A percentile compares a stretch with the other conserved stretches of the same genome.
Evolutionary conservation across 2,888 invertebrate species (phyloP).

Genomic region (Philonicus albiceps): DNA sequence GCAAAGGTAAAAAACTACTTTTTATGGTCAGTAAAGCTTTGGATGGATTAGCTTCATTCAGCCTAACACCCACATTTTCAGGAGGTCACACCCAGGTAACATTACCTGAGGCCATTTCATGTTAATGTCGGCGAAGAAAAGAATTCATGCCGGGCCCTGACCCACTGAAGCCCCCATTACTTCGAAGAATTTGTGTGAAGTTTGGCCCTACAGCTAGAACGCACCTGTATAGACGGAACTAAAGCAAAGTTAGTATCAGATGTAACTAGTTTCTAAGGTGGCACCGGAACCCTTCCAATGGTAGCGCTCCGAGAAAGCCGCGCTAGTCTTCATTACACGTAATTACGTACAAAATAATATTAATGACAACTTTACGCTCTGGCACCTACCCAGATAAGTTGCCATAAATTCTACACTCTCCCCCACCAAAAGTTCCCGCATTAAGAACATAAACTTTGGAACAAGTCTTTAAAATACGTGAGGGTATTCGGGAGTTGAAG

Average conservation of each 20-base stretch:
- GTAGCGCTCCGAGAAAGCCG: background rate
- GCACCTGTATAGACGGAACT: background rate
- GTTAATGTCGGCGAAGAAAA: background rate
- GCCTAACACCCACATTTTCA: background rate
- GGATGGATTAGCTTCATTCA: background rate
- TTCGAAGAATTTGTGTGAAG: background rate
- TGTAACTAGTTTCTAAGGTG: background rate
- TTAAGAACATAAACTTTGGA: constrained; percentile 1
- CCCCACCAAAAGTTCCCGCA: background rate
- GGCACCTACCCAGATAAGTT: background rate
- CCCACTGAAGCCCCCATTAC: background rate
- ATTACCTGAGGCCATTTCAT: background rate
- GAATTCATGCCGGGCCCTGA: background rate
- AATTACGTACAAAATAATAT: background rate
- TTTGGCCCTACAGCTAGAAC: background rate
- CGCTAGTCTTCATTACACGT: background rate
- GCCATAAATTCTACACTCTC: background rate
- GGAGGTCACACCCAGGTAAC: background rate
- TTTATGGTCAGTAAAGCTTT: background rate
- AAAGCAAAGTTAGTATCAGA: background rate
- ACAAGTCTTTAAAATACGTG: background rate
- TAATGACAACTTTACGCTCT: background rate
- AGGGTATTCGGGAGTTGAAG: background rate
- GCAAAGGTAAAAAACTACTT: background rate
- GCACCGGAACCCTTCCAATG: background rate